Conservation (phyloP, 1,140 invertebrate genomes). For the Ganaspis sp. region DNA sequence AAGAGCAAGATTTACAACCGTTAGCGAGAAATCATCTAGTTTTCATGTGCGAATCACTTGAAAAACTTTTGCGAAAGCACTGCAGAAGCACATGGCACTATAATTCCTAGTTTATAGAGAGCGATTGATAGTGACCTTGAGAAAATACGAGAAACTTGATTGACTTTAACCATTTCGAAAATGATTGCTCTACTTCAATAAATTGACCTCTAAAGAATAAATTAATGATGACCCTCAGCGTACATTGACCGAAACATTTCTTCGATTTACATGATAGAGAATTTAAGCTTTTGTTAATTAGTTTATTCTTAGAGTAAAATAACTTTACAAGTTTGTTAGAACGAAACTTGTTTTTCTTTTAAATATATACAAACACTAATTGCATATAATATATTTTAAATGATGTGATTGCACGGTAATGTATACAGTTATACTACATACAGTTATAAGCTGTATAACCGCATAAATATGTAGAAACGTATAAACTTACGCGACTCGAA, state of each 20-base stretch:
- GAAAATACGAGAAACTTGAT: not conserved
- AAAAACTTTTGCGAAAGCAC: not conserved
- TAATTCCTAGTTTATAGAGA: not conserved
- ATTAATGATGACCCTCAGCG: not conserved
- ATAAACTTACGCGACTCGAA: too few relatives aligned
- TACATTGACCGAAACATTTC: not conserved
- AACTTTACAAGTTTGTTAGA: not conserved
- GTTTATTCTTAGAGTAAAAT: not conserved
- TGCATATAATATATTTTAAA: too few relatives aligned
- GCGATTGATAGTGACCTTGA: not conserved
- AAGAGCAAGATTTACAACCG: not conserved
- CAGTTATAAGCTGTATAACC: too few relatives aligned
- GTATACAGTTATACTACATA: too few relatives aligned
- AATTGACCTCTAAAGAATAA: not conserved
- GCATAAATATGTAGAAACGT: too few relatives aligned
- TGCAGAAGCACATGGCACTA: not conserved
- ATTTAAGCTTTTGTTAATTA: not conserved
- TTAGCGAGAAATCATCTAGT: not conserved
- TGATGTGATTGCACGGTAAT: too few relatives aligned
- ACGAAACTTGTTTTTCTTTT: not conserved
- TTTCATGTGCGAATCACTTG: not conserved
- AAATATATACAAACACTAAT: too few relatives aligned
- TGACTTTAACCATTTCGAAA: conserved; percentile 4
- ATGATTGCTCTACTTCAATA: not conserved
- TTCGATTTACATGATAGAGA: not conserved